Conservation (phyloP, 1,140 invertebrate genomes). For the Chymomyza costata region DNA sequence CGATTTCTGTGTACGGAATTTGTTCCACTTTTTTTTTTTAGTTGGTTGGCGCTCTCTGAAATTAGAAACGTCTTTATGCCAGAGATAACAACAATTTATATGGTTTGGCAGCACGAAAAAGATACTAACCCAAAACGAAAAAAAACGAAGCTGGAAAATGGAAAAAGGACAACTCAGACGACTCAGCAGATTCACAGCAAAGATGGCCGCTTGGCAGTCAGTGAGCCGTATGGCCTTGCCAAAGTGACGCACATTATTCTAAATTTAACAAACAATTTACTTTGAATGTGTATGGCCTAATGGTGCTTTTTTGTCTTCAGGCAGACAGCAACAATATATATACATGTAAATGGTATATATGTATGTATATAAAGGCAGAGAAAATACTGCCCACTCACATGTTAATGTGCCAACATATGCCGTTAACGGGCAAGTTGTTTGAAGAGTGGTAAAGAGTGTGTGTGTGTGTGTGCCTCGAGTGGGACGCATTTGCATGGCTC, state of each 20-base stretch:
- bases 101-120: constrained; percentile 4
- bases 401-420: too few relatives aligned
- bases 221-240: constrained; percentile 11
- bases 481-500: too few relatives aligned
- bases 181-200: constrained; percentile 54
- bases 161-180: constrained; percentile 7
- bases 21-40: constrained; percentile 10
- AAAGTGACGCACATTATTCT: constrained; percentile 72
- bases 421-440: too few relatives aligned
- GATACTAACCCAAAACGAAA: too few relatives aligned
- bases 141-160: too few relatives aligned
- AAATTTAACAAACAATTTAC: constrained; percentile 74
- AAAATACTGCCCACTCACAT: too few relatives aligned
- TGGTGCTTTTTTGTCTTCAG: constrained; percentile 41
- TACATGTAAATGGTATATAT: too few relatives aligned
- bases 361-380: too few relatives aligned
- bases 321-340: too few relatives aligned
- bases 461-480: too few relatives aligned
- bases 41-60: constrained; percentile 40
- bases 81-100: constrained; percentile 11
- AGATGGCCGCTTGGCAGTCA: constrained; percentile 35
- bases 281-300: constrained; percentile 67
- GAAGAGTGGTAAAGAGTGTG: too few relatives aligned
- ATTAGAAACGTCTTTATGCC: constrained; percentile 64
- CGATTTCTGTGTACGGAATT: too few relatives aligned